These are phyloP conservation scores for Cheilosia pagana DNA, from an alignment of 2,888 invertebrate species.

Conservation along the genomic window DNA sequence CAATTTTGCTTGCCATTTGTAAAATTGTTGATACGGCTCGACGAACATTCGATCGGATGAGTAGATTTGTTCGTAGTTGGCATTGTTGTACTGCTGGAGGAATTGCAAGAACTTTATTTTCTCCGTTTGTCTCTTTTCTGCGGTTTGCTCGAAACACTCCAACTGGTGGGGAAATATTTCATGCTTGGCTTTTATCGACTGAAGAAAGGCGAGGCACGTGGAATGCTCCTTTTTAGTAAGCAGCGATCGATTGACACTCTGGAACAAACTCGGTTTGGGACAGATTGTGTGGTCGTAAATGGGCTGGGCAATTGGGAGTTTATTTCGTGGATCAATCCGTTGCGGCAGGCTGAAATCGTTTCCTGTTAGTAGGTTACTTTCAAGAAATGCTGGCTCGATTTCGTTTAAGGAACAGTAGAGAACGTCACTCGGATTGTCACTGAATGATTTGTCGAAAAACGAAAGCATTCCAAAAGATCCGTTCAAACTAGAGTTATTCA, in stretches of 20 bases:
- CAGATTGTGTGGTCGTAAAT: constrained; percentile 76
- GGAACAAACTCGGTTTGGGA: constrained; percentile 73
- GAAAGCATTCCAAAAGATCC: constrained; percentile 77
- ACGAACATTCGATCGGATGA: constrained; percentile 76
- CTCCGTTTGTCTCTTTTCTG: constrained; percentile 76
- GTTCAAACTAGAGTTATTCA: background rate
- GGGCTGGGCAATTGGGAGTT: constrained; percentile 53
- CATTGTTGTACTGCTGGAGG: constrained; percentile 75
- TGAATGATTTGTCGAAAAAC: constrained; percentile 79
- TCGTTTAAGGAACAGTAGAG: constrained; percentile 78
- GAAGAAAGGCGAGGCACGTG: constrained; percentile 77
- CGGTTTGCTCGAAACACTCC: constrained; percentile 71
- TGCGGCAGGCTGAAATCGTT: constrained; percentile 38
- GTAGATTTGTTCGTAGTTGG: constrained; percentile 77
- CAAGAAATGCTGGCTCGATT: constrained; percentile 76
- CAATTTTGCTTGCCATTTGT: constrained; percentile 45
- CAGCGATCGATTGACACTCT: constrained; percentile 74
- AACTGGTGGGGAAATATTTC: constrained; percentile 41
- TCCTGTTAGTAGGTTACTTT: constrained; percentile 38
- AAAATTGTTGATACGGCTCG: constrained; percentile 77
- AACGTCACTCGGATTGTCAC: constrained; percentile 76
- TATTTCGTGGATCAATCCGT: constrained; percentile 79
- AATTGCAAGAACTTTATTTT: constrained; percentile 76
- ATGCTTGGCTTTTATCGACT: constrained; percentile 71
- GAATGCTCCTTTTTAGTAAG: constrained; percentile 77